Evolutionary conservation across 2,113 vertebrate species (phyloP).

Genomic region (Equus quagga): DNA sequence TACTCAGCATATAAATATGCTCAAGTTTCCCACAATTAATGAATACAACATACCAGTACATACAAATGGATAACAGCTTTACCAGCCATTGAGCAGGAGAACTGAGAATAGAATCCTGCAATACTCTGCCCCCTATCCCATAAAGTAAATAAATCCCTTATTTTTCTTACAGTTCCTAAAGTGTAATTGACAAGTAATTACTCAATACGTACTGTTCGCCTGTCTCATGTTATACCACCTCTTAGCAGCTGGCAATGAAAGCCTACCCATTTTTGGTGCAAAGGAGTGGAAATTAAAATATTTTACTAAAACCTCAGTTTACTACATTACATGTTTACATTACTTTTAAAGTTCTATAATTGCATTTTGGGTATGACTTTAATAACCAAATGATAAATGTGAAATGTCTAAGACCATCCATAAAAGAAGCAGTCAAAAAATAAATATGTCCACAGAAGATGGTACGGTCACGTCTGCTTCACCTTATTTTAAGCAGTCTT

Average conservation of each 20-base stretch:
- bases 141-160: background rate
- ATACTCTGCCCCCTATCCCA: background rate
- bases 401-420: constrained; percentile 28
- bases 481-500: background rate
- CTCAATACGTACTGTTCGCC: background rate
- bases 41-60: background rate
- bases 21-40: constrained; percentile 34
- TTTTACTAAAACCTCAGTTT: constrained; percentile 47
- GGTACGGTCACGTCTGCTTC: background rate
- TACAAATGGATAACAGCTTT: constrained; percentile 12
- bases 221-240: background rate
- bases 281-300: constrained; percentile 45
- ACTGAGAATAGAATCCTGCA: constrained; percentile 19
- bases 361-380: constrained; percentile 22
- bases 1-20: background rate
- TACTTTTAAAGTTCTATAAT: constrained; percentile 45
- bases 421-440: constrained; percentile 63
- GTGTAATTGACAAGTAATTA: constrained; percentile 38
- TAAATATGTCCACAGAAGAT: background rate
- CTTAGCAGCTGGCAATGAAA: constrained; percentile 14
- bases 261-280: background rate
- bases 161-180: constrained; percentile 37
- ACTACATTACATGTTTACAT: background rate
- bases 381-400: constrained; percentile 57
- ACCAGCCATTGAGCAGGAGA: background rate